phyloP scores from a whole-genome alignment of 2,797 vertebrate species.

The Graptemys geographica region DNA sequence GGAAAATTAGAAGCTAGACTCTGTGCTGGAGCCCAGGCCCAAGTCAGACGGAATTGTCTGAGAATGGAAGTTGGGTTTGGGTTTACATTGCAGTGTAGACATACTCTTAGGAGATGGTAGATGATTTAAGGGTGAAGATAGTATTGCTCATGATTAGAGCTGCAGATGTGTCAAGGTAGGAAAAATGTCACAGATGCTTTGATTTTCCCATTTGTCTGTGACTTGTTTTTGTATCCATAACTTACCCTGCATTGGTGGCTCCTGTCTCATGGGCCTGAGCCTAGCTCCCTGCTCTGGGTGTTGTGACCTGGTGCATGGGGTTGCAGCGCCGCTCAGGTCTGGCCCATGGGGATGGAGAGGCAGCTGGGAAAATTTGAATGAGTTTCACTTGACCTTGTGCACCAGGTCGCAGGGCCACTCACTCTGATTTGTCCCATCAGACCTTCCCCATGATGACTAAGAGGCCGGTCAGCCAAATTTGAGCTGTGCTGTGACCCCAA shows the following conservation, averaged over 20 bases:
- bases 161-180: background rate
- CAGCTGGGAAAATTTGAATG: background rate
- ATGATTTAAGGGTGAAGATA: background rate
- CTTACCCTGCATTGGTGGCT: background rate
- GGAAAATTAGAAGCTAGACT: too few species aligned
- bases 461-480: background rate
- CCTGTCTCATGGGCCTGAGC: background rate
- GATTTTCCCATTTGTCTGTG: background rate
- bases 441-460: background rate
- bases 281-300: background rate
- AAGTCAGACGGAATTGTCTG: background rate
- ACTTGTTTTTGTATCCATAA: background rate
- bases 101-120: background rate
- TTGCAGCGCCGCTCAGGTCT: background rate
- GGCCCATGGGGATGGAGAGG: background rate
- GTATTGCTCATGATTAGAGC: background rate
- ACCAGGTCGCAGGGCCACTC: background rate
- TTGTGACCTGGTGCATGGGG: background rate
- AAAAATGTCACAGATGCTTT: background rate
- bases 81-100: background rate
- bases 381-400: background rate
- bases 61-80: background rate
- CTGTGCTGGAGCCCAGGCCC: background rate
- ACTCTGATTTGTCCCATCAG: background rate
- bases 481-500: background rate